Evolutionary conservation across 2,797 vertebrate genomes (phyloP).

Genomic region (Danio tinwini): DNA sequence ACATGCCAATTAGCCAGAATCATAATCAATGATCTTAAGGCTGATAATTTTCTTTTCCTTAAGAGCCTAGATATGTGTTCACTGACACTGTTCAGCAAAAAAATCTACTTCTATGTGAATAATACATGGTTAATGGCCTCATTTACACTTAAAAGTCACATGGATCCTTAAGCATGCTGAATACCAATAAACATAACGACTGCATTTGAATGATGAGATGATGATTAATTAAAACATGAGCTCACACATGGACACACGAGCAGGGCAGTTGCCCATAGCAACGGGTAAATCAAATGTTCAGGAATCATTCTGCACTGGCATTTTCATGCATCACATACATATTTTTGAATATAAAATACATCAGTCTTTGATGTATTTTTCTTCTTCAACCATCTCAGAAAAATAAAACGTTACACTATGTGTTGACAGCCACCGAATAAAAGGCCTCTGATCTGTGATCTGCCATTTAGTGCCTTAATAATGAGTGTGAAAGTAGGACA

Average conservation of each 20-base stretch:
- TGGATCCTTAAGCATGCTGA: conserved; percentile 60
- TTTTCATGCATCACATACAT: conserved; percentile 5
- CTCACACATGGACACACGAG: conserved; percentile 56
- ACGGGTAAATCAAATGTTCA: conserved; percentile 45
- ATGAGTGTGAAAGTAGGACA: conserved; percentile 78
- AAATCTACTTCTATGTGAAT: conserved; percentile 15
- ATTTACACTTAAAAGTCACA: conserved; percentile 67
- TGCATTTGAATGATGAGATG: conserved; percentile 53
- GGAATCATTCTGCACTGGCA: not conserved
- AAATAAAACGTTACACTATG: conserved; percentile 8
- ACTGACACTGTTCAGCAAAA: conserved; percentile 59
- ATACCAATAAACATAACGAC: conserved; percentile 48
- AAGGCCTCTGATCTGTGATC: conserved; percentile 16
- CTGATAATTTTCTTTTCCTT: conserved; percentile 1
- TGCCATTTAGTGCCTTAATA: conserved; percentile 54
- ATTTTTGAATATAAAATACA: not conserved
- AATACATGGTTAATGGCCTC: conserved; percentile 59
- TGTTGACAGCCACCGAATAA: conserved; percentile 22
- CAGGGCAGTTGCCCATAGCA: conserved; percentile 52
- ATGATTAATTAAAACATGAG: conserved; percentile 69
- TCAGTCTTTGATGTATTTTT: conserved; percentile 1
- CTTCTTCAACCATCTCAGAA: not conserved
- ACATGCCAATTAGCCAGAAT: not conserved
- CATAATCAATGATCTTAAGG: not conserved
- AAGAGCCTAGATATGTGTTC: conserved; percentile 5